Percentiles rank a stretch among this genome's conserved stretches.
Conservation (phyloP, 1,140 invertebrate genomes). For the Dendrolimus punctatus region DNA sequence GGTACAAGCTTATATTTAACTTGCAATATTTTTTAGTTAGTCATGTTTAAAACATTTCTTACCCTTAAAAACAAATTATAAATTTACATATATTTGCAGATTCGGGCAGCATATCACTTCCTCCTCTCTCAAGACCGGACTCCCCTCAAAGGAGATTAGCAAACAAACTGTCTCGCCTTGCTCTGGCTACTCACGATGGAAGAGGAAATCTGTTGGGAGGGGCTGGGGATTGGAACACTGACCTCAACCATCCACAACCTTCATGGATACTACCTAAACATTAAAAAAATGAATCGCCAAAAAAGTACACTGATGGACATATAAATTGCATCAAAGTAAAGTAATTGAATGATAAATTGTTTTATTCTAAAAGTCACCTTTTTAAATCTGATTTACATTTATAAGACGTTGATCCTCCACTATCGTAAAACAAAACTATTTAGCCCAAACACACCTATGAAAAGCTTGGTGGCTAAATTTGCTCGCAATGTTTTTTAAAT, state of each 20-base stretch:
- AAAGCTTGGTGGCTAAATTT: too few relatives aligned
- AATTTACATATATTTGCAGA: slow-evolving; percentile 26
- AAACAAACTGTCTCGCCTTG: slow-evolving; percentile 89
- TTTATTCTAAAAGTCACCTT: too few relatives aligned
- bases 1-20: too few relatives aligned
- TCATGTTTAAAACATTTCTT: slow-evolving; percentile 1
- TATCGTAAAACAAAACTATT: too few relatives aligned
- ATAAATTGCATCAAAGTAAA: background rate
- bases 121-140: slow-evolving; percentile 70
- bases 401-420: too few relatives aligned
- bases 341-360: too few relatives aligned
- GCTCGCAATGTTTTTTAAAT: too few relatives aligned
- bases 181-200: slow-evolving; percentile 91
- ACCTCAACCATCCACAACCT: slow-evolving; percentile 36
- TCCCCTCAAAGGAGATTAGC: slow-evolving; percentile 84
- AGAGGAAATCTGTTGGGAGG: slow-evolving; percentile 75
- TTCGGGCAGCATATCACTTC: slow-evolving; percentile 57
- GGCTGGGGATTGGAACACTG: slow-evolving; percentile 55
- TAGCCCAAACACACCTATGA: too few relatives aligned
- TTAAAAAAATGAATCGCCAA: slow-evolving; percentile 13
- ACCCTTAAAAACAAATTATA: background rate
- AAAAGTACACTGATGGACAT: background rate
- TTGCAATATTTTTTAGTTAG: too few relatives aligned
- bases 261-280: slow-evolving; percentile 58
- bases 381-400: too few relatives aligned